Conservation (phyloP, 2,888 invertebrate genomes). For the Pasiphila rectangulata region DNA sequence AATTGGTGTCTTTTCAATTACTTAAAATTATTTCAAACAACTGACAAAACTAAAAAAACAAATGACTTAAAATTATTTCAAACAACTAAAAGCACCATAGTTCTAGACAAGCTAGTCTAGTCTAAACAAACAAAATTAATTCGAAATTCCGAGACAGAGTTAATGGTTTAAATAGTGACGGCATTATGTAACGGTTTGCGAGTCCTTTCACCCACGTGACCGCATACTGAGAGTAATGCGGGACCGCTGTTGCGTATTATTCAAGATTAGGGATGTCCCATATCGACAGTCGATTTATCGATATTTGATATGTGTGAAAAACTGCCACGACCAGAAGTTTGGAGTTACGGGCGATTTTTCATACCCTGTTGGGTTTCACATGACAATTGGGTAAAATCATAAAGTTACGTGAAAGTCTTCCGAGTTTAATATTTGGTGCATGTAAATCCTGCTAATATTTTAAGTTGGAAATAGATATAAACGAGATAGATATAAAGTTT, state of each 20-base stretch:
- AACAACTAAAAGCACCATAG: no score
- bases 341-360: not conserved
- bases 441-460: no score
- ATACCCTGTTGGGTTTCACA: not conserved
- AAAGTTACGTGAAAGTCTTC: not conserved
- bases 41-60: no score
- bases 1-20: not conserved
- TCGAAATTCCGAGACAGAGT: not conserved
- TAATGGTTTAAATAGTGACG: not conserved
- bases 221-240: conserved; percentile 21
- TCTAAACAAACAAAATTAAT: no score
- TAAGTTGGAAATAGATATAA: not conserved
- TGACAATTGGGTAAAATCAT: not conserved
- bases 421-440: no score
- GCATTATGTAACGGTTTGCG: not conserved
- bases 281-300: conserved; percentile 12
- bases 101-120: no score
- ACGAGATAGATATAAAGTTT: not conserved
- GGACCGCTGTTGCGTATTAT: conserved; percentile 17
- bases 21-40: not conserved
- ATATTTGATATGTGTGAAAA: conserved; percentile 9
- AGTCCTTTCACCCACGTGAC: conserved; percentile 2
- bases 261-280: conserved; percentile 20
- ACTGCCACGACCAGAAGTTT: not conserved
- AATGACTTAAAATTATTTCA: no score